Percentiles rank a stretch among this genome's conserved stretches.
Conservation (phyloP, 2,888 invertebrate species). For the Rhorus exstirpatorius region DNA sequence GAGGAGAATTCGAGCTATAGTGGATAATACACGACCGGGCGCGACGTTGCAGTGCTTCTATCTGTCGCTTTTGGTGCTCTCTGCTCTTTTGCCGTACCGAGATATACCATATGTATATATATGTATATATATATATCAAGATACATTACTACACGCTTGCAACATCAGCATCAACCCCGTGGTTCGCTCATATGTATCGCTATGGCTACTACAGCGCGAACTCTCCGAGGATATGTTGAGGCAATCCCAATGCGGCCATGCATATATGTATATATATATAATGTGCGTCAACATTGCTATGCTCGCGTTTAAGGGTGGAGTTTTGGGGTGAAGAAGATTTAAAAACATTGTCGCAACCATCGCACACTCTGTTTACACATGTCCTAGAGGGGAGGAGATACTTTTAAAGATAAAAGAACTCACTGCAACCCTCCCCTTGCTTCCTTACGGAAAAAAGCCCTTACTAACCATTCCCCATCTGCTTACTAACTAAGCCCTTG, state of each 20-base stretch:
- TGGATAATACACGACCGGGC: conserved; percentile 63
- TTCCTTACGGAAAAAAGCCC: too few relatives aligned
- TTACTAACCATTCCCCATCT: too few relatives aligned
- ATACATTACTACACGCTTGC: conserved; percentile 45
- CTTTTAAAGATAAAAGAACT: too few relatives aligned
- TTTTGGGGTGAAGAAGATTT: conserved; percentile 60
- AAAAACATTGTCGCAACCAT: conserved; percentile 67
- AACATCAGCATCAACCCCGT: conserved; percentile 53
- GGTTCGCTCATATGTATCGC: not conserved
- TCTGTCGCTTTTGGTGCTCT: conserved; percentile 52
- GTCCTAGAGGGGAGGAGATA: too few relatives aligned
- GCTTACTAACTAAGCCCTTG: too few relatives aligned
- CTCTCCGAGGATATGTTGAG: conserved; percentile 35
- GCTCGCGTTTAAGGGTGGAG: conserved; percentile 26
- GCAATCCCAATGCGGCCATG: conserved; percentile 62
- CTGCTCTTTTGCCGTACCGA: conserved; percentile 33
- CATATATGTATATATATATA: not conserved
- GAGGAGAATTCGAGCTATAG: conserved; percentile 54
- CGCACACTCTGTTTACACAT: conserved; percentile 13
- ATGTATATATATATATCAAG: conserved; percentile 14
- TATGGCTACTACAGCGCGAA: conserved; percentile 11
- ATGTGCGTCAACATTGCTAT: conserved; percentile 5
- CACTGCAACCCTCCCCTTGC: too few relatives aligned
- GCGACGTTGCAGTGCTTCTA: conserved; percentile 67
- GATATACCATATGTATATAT: conserved; percentile 19